These are phyloP conservation scores for Drosophila serrata DNA, from an alignment of 1,140 invertebrate species.

Conservation along the genomic window DNA sequence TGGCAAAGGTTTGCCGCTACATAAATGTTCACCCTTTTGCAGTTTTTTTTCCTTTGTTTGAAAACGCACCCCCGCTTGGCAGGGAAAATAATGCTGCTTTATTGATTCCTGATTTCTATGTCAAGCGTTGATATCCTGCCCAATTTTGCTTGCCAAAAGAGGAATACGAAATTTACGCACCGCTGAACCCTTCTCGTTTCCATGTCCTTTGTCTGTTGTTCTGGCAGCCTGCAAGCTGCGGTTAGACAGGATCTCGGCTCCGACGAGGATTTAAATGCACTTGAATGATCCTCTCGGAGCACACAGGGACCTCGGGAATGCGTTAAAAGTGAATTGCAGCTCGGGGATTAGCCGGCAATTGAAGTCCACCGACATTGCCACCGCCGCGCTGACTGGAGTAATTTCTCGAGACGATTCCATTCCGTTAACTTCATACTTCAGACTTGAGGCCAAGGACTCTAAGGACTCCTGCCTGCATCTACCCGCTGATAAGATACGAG, in stretches of 20 bases:
- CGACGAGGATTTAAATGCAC: constrained; percentile 76
- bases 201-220: constrained; percentile 14
- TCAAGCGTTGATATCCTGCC: constrained; percentile 75
- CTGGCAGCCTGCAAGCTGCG: constrained; percentile 42
- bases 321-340: constrained; percentile 82
- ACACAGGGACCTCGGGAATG: constrained; percentile 37
- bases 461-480: constrained; percentile 33
- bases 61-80: constrained; percentile 8
- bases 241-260: constrained; percentile 60
- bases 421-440: constrained; percentile 67
- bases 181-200: constrained; percentile 47
- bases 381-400: constrained; percentile 22
- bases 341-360: constrained; percentile 67
- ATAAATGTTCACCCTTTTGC: constrained; percentile 16
- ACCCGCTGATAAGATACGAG: constrained; percentile 56
- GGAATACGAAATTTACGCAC: constrained; percentile 61
- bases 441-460: constrained; percentile 62
- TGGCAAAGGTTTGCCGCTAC: constrained; percentile 1
- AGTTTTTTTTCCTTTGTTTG: not conserved
- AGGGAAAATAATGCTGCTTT: constrained; percentile 28
- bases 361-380: constrained; percentile 61
- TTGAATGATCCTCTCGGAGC: constrained; percentile 63
- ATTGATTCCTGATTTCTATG: constrained; percentile 68
- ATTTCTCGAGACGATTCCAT: constrained; percentile 27
- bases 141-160: constrained; percentile 47